A percentile compares a stretch with the other conserved stretches of the same genome.
Conservation (phyloP, 1,140 invertebrate genomes). For the Drosophila murphyi region DNA sequence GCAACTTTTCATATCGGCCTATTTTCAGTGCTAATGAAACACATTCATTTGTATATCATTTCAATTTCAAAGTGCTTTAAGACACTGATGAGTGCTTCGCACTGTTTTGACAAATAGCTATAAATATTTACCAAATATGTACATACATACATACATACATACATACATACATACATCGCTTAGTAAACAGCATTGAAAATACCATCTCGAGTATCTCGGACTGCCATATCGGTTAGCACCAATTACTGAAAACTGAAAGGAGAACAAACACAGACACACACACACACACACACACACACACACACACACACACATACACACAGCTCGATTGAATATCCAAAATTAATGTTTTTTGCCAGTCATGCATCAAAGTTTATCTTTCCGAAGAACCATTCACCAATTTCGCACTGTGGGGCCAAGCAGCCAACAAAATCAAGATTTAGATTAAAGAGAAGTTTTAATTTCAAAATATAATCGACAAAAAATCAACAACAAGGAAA, state of each 20-base stretch:
- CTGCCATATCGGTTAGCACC: slow-evolving; percentile 9
- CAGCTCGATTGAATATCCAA: slow-evolving; percentile 17
- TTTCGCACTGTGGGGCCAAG: slow-evolving; percentile 26
- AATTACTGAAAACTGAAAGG: slow-evolving; percentile 27
- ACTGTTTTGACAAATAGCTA: neutral
- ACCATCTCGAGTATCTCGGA: slow-evolving; percentile 1
- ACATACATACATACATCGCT: neutral
- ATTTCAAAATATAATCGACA: neutral
- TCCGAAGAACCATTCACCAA: neutral
- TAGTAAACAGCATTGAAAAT: neutral
- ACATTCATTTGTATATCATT: slow-evolving; percentile 2
- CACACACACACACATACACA: neutral
- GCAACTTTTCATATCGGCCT: slow-evolving; percentile 18
- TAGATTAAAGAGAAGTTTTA: neutral
- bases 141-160: neutral
- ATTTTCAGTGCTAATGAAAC: slow-evolving; percentile 14
- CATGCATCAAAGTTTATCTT: slow-evolving; percentile 16
- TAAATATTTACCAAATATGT: neutral
- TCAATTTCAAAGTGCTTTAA: neutral
- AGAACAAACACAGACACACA: slow-evolving; percentile 1
- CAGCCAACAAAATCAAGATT: neutral
- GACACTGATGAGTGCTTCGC: neutral
- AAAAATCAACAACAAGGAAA: neutral
- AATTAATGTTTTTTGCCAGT: slow-evolving; percentile 13
- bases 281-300: neutral